Conservation (phyloP, 2,113 vertebrate species). For the Leptodactylus fuscus region DNA sequence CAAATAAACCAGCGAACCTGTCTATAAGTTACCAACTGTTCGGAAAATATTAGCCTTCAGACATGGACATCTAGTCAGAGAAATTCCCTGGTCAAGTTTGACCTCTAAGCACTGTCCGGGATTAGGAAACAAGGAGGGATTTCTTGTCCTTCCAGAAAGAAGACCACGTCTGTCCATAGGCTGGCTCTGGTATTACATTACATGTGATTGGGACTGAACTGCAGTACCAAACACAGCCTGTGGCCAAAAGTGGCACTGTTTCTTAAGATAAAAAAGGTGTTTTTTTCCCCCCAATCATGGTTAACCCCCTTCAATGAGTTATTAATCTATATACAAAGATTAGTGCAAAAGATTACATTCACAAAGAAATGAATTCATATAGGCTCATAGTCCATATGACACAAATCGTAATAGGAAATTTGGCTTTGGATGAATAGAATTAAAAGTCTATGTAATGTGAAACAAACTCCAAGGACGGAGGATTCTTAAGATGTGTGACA, state of each 20-base stretch:
- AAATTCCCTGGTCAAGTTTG: background rate
- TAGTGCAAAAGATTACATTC: slow-evolving; percentile 50
- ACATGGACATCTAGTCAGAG: background rate
- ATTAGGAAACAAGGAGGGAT: background rate
- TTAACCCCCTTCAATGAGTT: background rate
- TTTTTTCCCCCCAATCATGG: background rate
- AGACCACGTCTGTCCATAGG: background rate
- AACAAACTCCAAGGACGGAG: background rate
- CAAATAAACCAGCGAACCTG: background rate
- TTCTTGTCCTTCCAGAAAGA: background rate
- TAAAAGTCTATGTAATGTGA: background rate
- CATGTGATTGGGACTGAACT: no score
- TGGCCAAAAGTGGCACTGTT: background rate
- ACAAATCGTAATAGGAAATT: background rate
- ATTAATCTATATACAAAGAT: slow-evolving; percentile 41
- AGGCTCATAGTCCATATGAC: background rate
- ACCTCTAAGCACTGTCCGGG: background rate
- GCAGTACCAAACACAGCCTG: background rate
- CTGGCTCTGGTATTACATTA: background rate
- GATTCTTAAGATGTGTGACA: background rate
- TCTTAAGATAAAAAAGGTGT: no score
- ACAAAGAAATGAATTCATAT: background rate
- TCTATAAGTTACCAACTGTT: background rate
- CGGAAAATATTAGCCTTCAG: background rate
- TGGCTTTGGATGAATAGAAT: background rate